Conservation (phyloP, 2,113 vertebrate genomes). For the Micronycteris hirsuta region DNA sequence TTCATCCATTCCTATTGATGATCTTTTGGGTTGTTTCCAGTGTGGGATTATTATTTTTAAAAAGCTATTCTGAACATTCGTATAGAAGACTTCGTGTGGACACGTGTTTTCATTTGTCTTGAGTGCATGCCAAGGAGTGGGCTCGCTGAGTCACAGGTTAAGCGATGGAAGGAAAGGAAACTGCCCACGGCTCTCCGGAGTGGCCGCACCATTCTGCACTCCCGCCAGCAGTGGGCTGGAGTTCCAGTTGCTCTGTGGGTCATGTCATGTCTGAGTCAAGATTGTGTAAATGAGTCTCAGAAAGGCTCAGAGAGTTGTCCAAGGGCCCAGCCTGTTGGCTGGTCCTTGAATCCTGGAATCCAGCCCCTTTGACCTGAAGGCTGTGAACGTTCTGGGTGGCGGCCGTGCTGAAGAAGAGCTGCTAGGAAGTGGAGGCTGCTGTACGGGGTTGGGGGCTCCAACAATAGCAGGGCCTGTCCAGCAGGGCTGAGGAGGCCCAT, state of each 20-base stretch:
- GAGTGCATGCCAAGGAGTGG: not conserved
- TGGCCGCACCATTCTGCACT: fast-evolving
- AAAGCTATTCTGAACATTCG: not conserved
- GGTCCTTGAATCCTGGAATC: not conserved
- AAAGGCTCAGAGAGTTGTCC: not conserved
- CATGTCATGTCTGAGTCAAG: not conserved
- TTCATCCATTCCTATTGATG: not conserved
- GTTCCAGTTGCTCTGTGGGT: not conserved
- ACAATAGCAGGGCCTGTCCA: not conserved
- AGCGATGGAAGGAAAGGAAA: not conserved
- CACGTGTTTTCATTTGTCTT: not conserved
- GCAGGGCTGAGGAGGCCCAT: not conserved
- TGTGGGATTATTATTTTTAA: not conserved
- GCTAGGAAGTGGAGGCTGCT: not conserved
- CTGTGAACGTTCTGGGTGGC: not conserved
- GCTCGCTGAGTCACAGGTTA: not conserved
- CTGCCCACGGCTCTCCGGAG: not conserved
- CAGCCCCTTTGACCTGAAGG: not conserved
- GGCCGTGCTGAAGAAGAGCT: no score
- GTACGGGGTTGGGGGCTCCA: not conserved
- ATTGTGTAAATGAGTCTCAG: not conserved
- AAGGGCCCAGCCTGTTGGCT: not conserved
- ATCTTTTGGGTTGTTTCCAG: not conserved
- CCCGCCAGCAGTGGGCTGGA: fast-evolving
- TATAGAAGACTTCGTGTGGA: not conserved